Evolutionary conservation across 2,797 vertebrate genomes (phyloP), one percentile per base, ranked within the genome.

Genomic region (Lithobates sylvaticus): DNA sequence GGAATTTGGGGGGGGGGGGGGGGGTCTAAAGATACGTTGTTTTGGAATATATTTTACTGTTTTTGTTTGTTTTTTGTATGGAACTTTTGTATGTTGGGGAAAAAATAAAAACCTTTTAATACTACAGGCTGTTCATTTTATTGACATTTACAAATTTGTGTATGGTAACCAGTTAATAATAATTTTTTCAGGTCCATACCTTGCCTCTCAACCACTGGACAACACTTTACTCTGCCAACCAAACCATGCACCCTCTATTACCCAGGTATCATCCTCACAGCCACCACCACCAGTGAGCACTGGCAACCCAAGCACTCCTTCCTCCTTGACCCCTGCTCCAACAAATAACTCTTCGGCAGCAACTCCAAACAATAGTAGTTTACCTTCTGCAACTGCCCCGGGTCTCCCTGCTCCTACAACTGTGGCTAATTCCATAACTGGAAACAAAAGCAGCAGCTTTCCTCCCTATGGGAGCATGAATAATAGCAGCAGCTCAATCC

Each of bases 181-280:
- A n/a, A n/a, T n/a, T 13, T 81, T 86, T 95, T 90, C 89, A 99
- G 98, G 97, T 93, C 97, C 98, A 87, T 99, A 99, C 90, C 97
- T 99, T 91, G 96, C 98, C 90, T 96, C 97, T 44, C 98, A 98
- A 93, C 94, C 97, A 88, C 92, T 99, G 93, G 98, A 99, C 93
- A 93, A 94, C 89, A 98, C 97, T 71, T 94, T 99, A 80, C 97
- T 99, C 88, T 95, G 95, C 34, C 98, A 99, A 91, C 96, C 96
- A 86, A 96, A 93, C 89, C 95, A 97, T 89, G 89, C 93, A 67
- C 89, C 95, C 81, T 90, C 94, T 70, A 89, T 93, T 89, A 96
- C 90, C 92, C 98, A 97, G 84, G 91, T 95, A 2, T 88, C 93
- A 85, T 94, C 96, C 84, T 87, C 95, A 81, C 95, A 96, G 90